phyloP scores from a whole-genome alignment of 2,113 vertebrate species.

The Apodemus speciosus region DNA sequence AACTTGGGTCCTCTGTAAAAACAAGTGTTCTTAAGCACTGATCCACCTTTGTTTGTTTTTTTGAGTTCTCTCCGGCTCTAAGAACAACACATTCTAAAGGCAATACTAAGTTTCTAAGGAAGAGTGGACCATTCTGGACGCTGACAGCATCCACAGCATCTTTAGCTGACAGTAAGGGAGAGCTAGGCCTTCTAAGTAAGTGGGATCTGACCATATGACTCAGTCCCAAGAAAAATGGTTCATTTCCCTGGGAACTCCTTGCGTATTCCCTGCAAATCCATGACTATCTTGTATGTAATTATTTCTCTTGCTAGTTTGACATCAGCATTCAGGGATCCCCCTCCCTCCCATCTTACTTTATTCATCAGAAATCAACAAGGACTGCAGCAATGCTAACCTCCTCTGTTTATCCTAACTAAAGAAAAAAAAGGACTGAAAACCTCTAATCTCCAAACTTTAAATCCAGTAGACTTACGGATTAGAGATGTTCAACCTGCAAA shows the following conservation, averaged over 20 bases:
- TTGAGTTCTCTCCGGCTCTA: neutral
- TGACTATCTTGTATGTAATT: neutral
- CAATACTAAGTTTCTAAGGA: neutral
- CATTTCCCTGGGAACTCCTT: neutral
- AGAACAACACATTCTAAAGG: neutral
- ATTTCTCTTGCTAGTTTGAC: conserved; percentile 50
- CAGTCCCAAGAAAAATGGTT: neutral
- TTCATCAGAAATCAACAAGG: conserved; percentile 43
- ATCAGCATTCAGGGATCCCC: neutral
- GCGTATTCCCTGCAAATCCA: conserved; percentile 1
- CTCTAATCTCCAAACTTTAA: neutral
- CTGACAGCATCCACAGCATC: neutral
- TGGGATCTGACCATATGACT: neutral
- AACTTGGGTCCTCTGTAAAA: neutral
- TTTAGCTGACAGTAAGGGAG: neutral
- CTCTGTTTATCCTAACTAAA: conserved; percentile 3
- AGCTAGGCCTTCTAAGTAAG: conserved; percentile 10
- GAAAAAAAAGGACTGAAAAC: neutral
- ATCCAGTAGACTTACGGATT: neutral
- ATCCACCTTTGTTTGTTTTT: neutral
- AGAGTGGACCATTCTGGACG: conserved; percentile 22
- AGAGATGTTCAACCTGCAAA: neutral
- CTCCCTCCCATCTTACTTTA: neutral
- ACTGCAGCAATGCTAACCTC: conserved; percentile 43
- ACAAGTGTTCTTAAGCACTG: neutral